Percentiles rank a stretch among this genome's conserved stretches.
These are phyloP conservation scores for Athalia rosae DNA, from an alignment of 2,888 invertebrate species.

Conservation along the genomic window DNA sequence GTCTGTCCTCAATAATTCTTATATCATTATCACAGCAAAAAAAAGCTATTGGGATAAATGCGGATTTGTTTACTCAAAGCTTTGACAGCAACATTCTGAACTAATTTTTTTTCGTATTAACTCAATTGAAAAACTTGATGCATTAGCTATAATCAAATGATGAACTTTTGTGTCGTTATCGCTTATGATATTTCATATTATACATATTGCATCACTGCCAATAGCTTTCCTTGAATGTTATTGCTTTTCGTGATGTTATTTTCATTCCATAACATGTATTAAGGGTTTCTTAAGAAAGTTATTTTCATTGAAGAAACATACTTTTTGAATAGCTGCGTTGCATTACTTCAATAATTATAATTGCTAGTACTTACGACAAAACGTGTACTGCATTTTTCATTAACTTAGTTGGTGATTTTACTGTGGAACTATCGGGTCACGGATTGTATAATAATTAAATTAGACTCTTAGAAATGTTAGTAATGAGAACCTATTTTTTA, in stretches of 20 bases:
- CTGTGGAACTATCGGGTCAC: neutral
- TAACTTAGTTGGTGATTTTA: conserved; percentile 13
- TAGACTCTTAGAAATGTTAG: neutral
- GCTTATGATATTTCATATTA: neutral
- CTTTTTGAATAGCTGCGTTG: conserved; percentile 11
- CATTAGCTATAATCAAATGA: neutral
- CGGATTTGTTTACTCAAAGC: neutral
- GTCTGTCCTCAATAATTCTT: conserved; percentile 74
- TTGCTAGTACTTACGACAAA: conserved; percentile 6
- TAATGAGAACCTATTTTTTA: conserved; percentile 1
- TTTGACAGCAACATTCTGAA: too few species aligned
- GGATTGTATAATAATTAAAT: conserved; percentile 12
- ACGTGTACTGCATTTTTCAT: neutral
- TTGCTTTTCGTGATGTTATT: conserved; percentile 32
- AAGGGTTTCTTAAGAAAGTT: neutral
- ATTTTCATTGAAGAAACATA: conserved; percentile 15
- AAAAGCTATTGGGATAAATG: conserved; percentile 1
- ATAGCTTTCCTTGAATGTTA: conserved; percentile 33
- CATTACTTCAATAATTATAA: conserved; percentile 27
- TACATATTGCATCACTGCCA: conserved; percentile 2
- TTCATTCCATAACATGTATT: conserved; percentile 9
- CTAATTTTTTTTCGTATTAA: neutral
- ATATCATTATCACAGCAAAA: neutral
- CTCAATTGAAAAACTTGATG: conserved; percentile 3
- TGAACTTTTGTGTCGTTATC: neutral